Evolutionary conservation across 2,797 vertebrate species (phyloP), one percentile per base, ranked within the genome.

Genomic region (Channallabes apus): DNA sequence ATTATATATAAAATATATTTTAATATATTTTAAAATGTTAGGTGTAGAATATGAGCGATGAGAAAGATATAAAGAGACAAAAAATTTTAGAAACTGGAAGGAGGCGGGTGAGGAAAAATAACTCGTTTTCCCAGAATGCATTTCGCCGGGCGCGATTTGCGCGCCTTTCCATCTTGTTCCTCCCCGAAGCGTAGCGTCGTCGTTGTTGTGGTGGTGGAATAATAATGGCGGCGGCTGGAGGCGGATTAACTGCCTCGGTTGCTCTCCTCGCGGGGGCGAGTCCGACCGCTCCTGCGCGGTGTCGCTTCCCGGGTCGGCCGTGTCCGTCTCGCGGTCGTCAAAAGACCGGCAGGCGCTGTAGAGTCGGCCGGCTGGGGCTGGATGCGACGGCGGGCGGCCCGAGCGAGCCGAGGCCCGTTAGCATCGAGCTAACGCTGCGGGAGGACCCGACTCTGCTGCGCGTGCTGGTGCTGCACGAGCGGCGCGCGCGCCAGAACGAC

Each of bases 171-270:
- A 95, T 95, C 94, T 96, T 95, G 93, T 92, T 91, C 87, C 87
- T 94, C 91, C 56, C 87, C 82, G 81, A 86, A 82, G 90, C 91
- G 91, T 89, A 93, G 93, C 90, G 81, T 90, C 88, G 85, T 88
- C 93, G 93, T 94, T 94, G 94, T 95, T 88, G 90, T 90, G 77
- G 90, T 90, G 80, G 93, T 94, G 90, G 94, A 93, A 86, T 94
- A 95, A 96, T 96, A 97, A 97, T 97, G 96, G 96, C 96, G 96
- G 96, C 96, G 93, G 95, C 94, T 91, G 95, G 95, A 93, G 94
- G 94, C 82, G 95, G 93, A 94, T 94, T 94, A 93, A 89, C 95
- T 91, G 92, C 95, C 93, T 94, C 95, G 89, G 93, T 93, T 90
- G 90, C 46, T 11, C 46, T 92, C 86, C 93, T 90, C 75, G 91